Evolutionary conservation across 1,140 invertebrate genomes (phyloP), one percentile per base, ranked within the genome.

Genomic region (Kradibia gibbosae): DNA sequence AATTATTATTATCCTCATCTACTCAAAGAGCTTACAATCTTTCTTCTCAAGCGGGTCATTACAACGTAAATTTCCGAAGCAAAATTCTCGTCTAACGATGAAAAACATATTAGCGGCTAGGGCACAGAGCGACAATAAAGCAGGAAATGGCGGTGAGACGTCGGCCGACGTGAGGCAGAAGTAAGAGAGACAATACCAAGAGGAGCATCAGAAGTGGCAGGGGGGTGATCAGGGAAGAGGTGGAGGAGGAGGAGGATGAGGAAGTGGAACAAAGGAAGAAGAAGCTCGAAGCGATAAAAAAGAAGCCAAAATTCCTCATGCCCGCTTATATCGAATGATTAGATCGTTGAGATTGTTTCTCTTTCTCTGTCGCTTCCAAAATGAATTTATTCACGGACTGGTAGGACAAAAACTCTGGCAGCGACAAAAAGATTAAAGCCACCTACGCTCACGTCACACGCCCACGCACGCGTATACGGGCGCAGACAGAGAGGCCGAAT

Each of bases 51-150:
- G 42, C 65, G 31, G 20, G 77, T 70, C 65, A 57, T 57, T 60
- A 79, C 53, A 48, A 73, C 50, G 55, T 60, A 65, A 80, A 73
- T 62, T 74, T 73, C 57, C 48, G 53, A 39, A 28, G 3, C 55
- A 22, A 73, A 42, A 62, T 72, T 57, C 77, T 72, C 39, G n/a
- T 15, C n/a, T 71, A 55, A 62, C 78, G 70, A 80, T 80, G 71
- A 81, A 81, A 81, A 81, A 81, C 73, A 34, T 62, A 31, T 75
- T 81, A 75, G 80, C 53, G 28, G 25, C 31, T 22, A 57, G 48
- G 45, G 62, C 10, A 50, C 42, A 28, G 31, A 42, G 67, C 36
- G 67, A 79, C 65, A 72, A 60, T 57, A 72, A 79, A 45, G 17
- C 34, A 67, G 62, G 39, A 67, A 48, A 34, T 48, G 45, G 15